These are phyloP conservation scores for Cossypha niveicapilla DNA, from an alignment of 2,797 vertebrate species.

Conservation along the genomic window DNA sequence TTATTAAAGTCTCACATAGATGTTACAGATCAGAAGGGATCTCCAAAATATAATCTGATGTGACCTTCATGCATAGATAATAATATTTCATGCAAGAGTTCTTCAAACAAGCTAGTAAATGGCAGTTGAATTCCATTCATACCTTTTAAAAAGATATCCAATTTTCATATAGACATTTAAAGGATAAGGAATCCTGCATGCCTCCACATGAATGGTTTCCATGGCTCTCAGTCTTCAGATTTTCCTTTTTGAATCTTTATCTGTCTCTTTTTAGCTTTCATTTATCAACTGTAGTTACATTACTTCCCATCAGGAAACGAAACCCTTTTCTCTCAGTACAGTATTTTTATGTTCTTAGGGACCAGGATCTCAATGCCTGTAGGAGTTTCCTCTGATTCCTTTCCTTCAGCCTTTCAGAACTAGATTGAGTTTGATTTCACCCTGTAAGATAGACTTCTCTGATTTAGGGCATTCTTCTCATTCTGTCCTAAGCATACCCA, in stretches of 20 bases:
- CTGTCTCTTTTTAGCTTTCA: neutral
- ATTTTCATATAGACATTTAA: neutral
- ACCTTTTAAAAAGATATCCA: neutral
- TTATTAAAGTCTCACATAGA: neutral
- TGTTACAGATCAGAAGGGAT: neutral
- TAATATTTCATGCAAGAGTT: neutral
- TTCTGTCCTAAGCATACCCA: neutral
- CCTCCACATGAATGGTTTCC: neutral
- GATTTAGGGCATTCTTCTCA: neutral
- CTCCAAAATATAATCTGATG: neutral
- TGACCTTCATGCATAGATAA: neutral
- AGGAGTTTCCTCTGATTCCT: neutral
- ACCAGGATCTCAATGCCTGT: rapidly evolving
- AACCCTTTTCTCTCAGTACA: neutral
- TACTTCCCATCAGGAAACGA: neutral
- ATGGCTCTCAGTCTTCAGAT: neutral
- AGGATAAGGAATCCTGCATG: neutral
- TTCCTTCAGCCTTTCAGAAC: neutral
- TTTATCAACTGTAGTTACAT: neutral
- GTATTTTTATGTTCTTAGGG: neutral
- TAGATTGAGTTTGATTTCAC: neutral
- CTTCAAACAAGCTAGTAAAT: neutral
- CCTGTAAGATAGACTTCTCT: neutral
- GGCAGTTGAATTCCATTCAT: neutral
- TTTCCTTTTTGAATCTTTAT: neutral